Conservation (phyloP, 2,113 vertebrate species). For the Aldabrachelys gigantea region DNA sequence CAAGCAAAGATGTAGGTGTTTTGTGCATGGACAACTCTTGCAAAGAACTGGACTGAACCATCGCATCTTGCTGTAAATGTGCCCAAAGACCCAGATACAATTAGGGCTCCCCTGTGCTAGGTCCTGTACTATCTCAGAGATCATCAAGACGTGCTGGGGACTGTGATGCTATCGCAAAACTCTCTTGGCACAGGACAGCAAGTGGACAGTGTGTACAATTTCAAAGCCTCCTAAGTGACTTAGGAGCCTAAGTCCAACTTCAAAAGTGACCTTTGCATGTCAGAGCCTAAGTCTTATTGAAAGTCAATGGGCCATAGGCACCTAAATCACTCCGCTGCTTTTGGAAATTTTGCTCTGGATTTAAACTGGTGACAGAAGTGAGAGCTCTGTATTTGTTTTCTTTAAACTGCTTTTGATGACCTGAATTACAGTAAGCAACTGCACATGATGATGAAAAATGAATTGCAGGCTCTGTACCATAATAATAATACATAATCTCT, state of each 20-base stretch:
- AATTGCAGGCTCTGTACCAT: neutral
- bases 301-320: neutral
- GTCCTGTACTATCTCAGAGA: neutral
- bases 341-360: neutral
- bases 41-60: neutral
- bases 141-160: neutral
- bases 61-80: neutral
- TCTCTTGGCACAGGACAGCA: neutral
- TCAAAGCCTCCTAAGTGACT: no score
- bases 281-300: neutral
- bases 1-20: neutral
- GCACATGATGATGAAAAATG: neutral
- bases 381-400: neutral
- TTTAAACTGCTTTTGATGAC: neutral
- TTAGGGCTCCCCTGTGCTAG: neutral
- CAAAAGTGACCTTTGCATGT: no score
- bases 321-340: neutral
- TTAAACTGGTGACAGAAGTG: neutral
- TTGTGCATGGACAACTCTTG: neutral
- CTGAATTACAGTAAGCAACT: neutral
- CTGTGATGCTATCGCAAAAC: neutral
- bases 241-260: no score
- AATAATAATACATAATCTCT: neutral
- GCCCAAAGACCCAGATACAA: neutral
- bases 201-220: neutral